phyloP scores from a whole-genome alignment of 2,888 invertebrate genomes.

The Dryobotodes eremita region DNA sequence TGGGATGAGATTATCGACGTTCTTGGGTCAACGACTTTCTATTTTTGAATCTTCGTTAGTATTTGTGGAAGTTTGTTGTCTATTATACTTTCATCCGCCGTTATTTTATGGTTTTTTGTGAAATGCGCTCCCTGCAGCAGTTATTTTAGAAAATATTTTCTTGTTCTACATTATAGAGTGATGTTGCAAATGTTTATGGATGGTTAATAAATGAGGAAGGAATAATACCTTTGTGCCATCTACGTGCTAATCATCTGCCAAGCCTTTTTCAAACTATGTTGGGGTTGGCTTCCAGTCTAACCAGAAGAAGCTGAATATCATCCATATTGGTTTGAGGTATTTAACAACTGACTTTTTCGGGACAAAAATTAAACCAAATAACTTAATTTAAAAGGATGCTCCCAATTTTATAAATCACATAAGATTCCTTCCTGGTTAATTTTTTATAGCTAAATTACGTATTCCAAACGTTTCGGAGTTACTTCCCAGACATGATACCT shows the following conservation, averaged over 20 bases:
- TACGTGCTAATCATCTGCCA: too few relatives aligned
- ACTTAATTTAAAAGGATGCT: conserved; percentile 17
- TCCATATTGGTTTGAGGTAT: too few relatives aligned
- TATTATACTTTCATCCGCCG: background rate
- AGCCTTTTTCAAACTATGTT: background rate
- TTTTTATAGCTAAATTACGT: conserved; percentile 43
- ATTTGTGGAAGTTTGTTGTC: background rate
- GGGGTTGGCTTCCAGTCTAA: background rate
- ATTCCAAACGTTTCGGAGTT: conserved; percentile 53
- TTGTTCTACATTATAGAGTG: background rate
- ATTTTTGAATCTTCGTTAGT: conserved; percentile 20
- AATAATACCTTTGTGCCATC: background rate
- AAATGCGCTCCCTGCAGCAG: background rate
- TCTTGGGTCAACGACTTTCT: conserved; percentile 26
- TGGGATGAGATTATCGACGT: conserved; percentile 44
- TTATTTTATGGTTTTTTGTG: background rate
- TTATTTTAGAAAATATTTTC: background rate
- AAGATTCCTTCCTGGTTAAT: conserved; percentile 12
- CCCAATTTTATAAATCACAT: conserved; percentile 28
- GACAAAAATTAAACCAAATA: background rate
- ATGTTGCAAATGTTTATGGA: background rate
- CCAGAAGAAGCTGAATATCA: too few relatives aligned
- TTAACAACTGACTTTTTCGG: background rate
- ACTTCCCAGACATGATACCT: conserved; percentile 59
- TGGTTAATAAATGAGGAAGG: too few relatives aligned